These are phyloP conservation scores for Aphrocallistes beatrix DNA, from an alignment of 37 sponge, comb jelly and placozoan genomes.

Conservation along the genomic window DNA sequence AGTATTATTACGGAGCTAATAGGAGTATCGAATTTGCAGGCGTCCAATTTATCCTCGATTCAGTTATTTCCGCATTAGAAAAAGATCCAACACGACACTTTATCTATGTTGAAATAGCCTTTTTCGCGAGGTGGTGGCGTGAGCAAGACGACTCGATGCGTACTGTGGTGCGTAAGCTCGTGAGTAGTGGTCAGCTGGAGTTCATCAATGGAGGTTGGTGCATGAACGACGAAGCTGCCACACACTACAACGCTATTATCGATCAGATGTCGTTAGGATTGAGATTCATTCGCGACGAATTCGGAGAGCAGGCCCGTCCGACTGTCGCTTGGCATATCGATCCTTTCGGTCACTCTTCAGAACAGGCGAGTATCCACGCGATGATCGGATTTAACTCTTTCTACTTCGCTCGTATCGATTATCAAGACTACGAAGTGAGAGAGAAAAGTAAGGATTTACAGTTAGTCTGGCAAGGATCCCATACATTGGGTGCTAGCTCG, in stretches of 20 bases:
- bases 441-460: slow-evolving; percentile 37
- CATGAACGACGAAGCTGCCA: slow-evolving; percentile 61
- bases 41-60: slow-evolving; percentile 68
- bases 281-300: slow-evolving; percentile 24
- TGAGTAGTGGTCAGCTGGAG: slow-evolving; percentile 38
- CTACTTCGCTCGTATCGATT: slow-evolving; percentile 87
- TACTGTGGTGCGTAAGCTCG: slow-evolving; percentile 25
- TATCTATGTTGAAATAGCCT: slow-evolving; percentile 79
- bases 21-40: slow-evolving; percentile 31
- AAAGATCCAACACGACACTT: slow-evolving; percentile 49
- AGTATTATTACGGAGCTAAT: slow-evolving; percentile 80
- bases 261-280: slow-evolving; percentile 51
- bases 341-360: slow-evolving; percentile 68
- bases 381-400: slow-evolving; percentile 73
- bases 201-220: slow-evolving; percentile 63
- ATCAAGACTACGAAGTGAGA: slow-evolving; percentile 48
- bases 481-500: slow-evolving; percentile 25
- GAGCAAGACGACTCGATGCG: slow-evolving; percentile 35
- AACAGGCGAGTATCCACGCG: slow-evolving; percentile 46
- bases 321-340: slow-evolving; percentile 64
- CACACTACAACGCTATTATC: slow-evolving; percentile 55
- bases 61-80: slow-evolving; percentile 51
- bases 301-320: slow-evolving; percentile 41
- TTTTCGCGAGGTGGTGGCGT: slow-evolving; percentile 73
- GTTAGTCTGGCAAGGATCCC: slow-evolving; percentile 71